phyloP scores from a whole-genome alignment of 2,797 vertebrate species.

The Typhlichthys subterraneus region DNA sequence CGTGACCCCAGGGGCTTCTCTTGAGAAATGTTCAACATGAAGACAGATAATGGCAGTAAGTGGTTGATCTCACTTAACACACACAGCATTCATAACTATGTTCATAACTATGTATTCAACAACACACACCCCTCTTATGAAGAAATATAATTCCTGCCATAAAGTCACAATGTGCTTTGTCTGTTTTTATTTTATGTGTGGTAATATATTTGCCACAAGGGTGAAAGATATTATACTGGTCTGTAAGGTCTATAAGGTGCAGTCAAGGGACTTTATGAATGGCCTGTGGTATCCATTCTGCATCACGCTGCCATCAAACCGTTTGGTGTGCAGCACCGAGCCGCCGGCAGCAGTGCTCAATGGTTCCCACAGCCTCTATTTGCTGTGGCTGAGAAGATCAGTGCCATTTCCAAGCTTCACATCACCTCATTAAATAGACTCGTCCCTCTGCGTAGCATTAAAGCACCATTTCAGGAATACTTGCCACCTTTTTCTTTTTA shows the following conservation, averaged over 20 bases:
- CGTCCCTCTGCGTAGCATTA: conserved; percentile 49
- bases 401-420: conserved; percentile 62
- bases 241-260: conserved; percentile 14
- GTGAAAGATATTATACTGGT: conserved; percentile 14
- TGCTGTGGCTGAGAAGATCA: conserved; percentile 60
- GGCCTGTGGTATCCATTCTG: conserved; percentile 52
- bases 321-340: conserved; percentile 55
- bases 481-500: not conserved
- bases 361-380: conserved; percentile 65
- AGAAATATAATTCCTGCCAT: not conserved
- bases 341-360: conserved; percentile 51
- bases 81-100: not conserved
- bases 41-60: conserved; percentile 46
- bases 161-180: conserved; percentile 3
- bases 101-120: not conserved
- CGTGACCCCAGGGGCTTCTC: conserved; percentile 60
- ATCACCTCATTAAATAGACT: conserved; percentile 66
- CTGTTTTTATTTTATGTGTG: not conserved
- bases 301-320: conserved; percentile 58
- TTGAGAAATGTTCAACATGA: conserved; percentile 34
- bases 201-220: conserved; percentile 6
- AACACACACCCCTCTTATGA: not conserved
- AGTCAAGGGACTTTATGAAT: conserved; percentile 44
- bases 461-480: conserved; percentile 34
- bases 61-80: conserved; percentile 3